Base-by-base conservation (phyloP, 2,797 vertebrate genomes). In the Knipowitschia caucasica region DNA sequence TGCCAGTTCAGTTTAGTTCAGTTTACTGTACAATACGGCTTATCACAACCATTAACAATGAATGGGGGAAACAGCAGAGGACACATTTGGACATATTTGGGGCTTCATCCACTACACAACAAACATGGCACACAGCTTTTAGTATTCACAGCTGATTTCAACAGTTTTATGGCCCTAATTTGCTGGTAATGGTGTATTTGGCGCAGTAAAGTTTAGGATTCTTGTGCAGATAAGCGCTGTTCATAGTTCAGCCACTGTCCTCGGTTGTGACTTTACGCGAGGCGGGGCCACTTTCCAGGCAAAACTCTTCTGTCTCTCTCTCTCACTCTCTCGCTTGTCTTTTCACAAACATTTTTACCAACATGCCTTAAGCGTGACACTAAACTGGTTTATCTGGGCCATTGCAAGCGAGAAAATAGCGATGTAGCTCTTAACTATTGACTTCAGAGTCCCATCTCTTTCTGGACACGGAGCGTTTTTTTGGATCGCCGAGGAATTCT, bases 351-450 rank as follows among this genome's bases (percentile, higher is more conserved):
- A 52, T 60, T 23, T 58, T 70, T 58, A 49, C 38, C 53, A 59
- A 65, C 78, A 82, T 80, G 83, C 82, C 79, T 72, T 18, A 4
- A 77, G 84, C 72, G 26, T 83, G 80, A 83, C 69, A 76, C 3
- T 23, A 73, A 85, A 88, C 86, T 77, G 85, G 86, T 89, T 86
- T 18, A 43, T 29, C 76, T 73, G 69, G 80, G 54, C 69, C 45
- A 43, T 45, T 23, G 42, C 4, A 52, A 18, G 33, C n/a, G 15
- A 44, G n/a, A 20, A 64, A n/a, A 51, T 14, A 24, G 27, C 40
- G 1, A 58, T 15, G 68, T 17, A 40, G 26, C 27, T 44, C 3
- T 17, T 40, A 64, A 55, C 39, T 34, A 34, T 33, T 30, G 30
- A 21, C 29, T n/a, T 21, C 3, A 34, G 12, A n/a, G 59, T 54